Evolutionary conservation across 2,888 invertebrate species (phyloP), one percentile per base, ranked within the genome.

Genomic region (Biston betularia): DNA sequence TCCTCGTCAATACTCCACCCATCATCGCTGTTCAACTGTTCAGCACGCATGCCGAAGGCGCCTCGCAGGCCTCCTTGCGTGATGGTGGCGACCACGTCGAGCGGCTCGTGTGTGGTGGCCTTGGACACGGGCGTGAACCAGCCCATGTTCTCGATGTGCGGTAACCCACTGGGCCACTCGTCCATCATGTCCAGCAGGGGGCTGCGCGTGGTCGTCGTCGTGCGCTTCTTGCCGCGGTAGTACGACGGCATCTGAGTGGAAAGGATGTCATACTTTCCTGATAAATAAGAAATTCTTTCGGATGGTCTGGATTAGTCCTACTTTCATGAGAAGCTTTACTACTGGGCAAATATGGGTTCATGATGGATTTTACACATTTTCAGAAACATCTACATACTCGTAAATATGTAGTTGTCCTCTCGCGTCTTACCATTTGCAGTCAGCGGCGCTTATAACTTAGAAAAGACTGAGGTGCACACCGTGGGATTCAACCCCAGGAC

Each of bases 161-260:
- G n/a, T n/a, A n/a, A 0, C 42, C 3, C 12, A 3, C 5, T 0
- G 57, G 55, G 33, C 60, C 78, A 79, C 0, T 74, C 75, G 0
- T 69, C 61, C 8, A 84, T 70, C 67, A 76, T 75, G 0, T 70
- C 68, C 5, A 65, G 34, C 1, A 82, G 24, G 0, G 72, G 66
- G 0, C 74, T 70, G 2, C 9, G 48, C 0, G 74, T 73, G 0
- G 76, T 71, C 0, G 86, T 82, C 0, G 89, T 89, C 0, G 87
- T 86, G 0, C 76, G 78, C 8, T 69, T 79, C 34, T 68, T 70
- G 1, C 78, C 84, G 3, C 76, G 78, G 74, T 89, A 88, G 77
- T 90, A 85, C 0, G 14, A 59, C 0, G 89, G 84, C 88, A 90
- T 90, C 90, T 90, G 80, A 9, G 38, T 15, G 2, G 12, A 55